phyloP scores from a whole-genome alignment of 2,797 vertebrate species.

The Peromyscus eremicus region DNA sequence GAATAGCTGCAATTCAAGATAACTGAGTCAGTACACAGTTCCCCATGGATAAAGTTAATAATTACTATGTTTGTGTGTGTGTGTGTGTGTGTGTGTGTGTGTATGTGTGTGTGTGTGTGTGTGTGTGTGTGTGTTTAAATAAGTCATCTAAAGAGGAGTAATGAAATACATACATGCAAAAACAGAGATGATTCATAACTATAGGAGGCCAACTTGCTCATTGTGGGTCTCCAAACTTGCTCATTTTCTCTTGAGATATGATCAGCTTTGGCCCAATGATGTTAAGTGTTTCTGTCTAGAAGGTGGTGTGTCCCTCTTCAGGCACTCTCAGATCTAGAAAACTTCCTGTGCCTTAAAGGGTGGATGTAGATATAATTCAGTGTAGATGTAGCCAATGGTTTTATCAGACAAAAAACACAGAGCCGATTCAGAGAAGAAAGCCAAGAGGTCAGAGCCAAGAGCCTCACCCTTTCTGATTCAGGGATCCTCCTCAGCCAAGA shows the following conservation, averaged over 20 bases:
- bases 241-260: background rate
- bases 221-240: background rate
- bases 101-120: too few relatives aligned
- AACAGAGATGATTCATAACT: background rate
- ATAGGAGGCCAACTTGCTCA: background rate
- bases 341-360: background rate
- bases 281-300: background rate
- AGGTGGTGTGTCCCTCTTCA: background rate
- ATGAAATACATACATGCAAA: background rate
- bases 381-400: too few relatives aligned
- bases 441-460: too few relatives aligned
- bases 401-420: too few relatives aligned
- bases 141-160: background rate
- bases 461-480: too few relatives aligned
- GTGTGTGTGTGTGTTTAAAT: background rate
- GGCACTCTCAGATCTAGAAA: background rate
- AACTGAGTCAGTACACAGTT: background rate
- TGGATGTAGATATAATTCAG: too few relatives aligned
- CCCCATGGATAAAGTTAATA: background rate
- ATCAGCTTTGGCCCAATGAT: background rate
- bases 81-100: too few relatives aligned
- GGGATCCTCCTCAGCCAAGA: too few relatives aligned
- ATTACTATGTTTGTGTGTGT: background rate
- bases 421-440: too few relatives aligned
- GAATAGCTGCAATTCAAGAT: background rate